Conservation (phyloP, 1,140 invertebrate species). For the Drosophila cardini region DNA sequence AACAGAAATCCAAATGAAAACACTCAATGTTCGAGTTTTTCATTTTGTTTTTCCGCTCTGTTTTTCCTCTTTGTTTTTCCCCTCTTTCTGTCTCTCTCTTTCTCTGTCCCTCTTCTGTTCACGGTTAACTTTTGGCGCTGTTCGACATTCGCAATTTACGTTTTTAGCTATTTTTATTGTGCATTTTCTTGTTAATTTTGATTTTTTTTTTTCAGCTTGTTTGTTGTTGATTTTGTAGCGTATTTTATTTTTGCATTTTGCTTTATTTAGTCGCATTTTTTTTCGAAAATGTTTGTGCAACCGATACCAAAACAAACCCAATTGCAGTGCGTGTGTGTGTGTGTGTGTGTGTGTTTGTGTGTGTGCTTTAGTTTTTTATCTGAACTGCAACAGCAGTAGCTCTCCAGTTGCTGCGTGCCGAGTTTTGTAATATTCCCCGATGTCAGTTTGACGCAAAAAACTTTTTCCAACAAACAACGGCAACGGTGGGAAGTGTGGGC, state of each 20-base stretch:
- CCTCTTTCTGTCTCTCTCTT: too few relatives aligned
- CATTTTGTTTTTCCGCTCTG: too few relatives aligned
- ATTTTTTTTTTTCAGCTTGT: constrained; percentile 8
- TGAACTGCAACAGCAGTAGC: constrained; percentile 25
- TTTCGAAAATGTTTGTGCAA: constrained; percentile 56
- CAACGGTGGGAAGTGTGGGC: neutral
- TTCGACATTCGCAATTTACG: constrained; percentile 42
- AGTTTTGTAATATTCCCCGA: constrained; percentile 77
- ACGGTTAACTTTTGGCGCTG: constrained; percentile 39
- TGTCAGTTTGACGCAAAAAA: constrained; percentile 74
- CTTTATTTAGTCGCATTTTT: constrained; percentile 34
- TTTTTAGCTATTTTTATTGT: constrained; percentile 21
- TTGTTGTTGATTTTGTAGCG: constrained; percentile 20
- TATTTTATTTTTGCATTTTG: constrained; percentile 36
- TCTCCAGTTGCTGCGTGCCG: constrained; percentile 52
- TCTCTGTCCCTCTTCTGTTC: too few relatives aligned
- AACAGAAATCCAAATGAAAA: constrained; percentile 3
- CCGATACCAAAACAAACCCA: constrained; percentile 74
- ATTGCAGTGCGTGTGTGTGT: constrained; percentile 29
- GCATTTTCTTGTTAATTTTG: neutral
- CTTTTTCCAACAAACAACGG: constrained; percentile 32
- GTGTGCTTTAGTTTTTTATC: constrained; percentile 40
- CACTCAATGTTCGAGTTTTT: constrained; percentile 6
- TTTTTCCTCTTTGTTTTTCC: too few relatives aligned
- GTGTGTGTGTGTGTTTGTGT: constrained; percentile 2